A percentile compares a stretch with the other conserved stretches of the same genome.
Conservation (phyloP, 2,797 vertebrate species). For the Poeciliopsis paucimaculata region DNA sequence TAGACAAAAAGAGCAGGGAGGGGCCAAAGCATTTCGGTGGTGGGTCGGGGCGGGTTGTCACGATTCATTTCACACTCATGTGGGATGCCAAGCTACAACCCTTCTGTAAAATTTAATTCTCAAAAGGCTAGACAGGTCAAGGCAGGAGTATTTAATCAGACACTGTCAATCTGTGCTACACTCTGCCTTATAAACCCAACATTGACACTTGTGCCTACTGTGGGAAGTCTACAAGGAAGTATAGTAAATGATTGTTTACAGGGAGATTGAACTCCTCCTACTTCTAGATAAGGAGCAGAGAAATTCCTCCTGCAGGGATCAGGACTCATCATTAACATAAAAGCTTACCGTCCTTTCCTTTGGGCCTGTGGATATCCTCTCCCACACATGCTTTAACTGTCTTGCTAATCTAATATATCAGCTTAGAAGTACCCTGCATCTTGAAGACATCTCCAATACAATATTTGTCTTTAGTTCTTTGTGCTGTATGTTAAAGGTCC, state of each 20-base stretch:
- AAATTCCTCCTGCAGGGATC: conserved; percentile 48
- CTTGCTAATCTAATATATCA: conserved; percentile 25
- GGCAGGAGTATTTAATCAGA: conserved; percentile 14
- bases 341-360: conserved; percentile 14
- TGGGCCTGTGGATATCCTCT: conserved; percentile 18
- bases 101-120: conserved; percentile 52
- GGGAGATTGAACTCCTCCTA: conserved; percentile 51
- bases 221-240: conserved; percentile 36
- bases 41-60: conserved; percentile 65
- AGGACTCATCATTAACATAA: conserved; percentile 39
- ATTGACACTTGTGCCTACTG: conserved; percentile 32
- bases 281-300: conserved; percentile 72
- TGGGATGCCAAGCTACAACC: conserved; percentile 43
- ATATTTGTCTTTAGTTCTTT: conserved; percentile 72
- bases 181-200: background rate
- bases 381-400: conserved; percentile 12
- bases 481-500: conserved; percentile 51
- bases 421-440: conserved; percentile 41
- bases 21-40: conserved; percentile 45
- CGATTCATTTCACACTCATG: conserved; percentile 66
- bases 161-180: conserved; percentile 10
- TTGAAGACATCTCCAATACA: conserved; percentile 58
- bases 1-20: conserved; percentile 34
- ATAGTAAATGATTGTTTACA: conserved; percentile 65
- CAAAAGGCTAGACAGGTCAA: conserved; percentile 38